Evolutionary conservation across 2,888 invertebrate genomes (phyloP).

Genomic region (Orthonevra nobilis): DNA sequence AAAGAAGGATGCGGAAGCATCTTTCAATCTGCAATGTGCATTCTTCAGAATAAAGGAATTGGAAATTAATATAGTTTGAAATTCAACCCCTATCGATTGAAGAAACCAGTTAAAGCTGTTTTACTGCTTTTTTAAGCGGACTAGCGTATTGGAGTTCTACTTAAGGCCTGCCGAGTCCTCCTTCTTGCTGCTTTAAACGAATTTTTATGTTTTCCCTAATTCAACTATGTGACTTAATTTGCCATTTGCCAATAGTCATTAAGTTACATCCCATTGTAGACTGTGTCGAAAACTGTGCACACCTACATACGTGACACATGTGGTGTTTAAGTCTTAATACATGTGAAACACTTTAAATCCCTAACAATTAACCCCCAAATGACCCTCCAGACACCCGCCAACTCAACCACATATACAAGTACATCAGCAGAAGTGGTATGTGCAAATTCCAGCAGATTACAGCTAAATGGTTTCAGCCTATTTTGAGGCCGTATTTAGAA

Average conservation of each 20-base stretch:
- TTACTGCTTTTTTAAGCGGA: too few relatives aligned
- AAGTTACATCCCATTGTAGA: slow-evolving; percentile 16
- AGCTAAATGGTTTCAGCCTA: slow-evolving; percentile 22
- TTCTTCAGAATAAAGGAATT: too few relatives aligned
- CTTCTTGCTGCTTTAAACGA: too few relatives aligned
- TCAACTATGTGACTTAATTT: background rate
- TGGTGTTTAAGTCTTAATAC: slow-evolving; percentile 29
- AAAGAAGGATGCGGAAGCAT: too few relatives aligned
- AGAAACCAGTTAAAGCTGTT: too few relatives aligned
- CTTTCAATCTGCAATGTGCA: too few relatives aligned
- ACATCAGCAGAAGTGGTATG: background rate
- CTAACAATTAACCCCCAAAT: slow-evolving; percentile 48
- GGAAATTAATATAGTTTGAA: too few relatives aligned
- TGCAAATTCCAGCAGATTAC: slow-evolving; percentile 32
- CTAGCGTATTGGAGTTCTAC: too few relatives aligned
- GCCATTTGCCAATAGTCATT: slow-evolving; percentile 1
- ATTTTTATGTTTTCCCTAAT: slow-evolving; percentile 2
- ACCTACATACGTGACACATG: slow-evolving; percentile 31
- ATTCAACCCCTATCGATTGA: too few relatives aligned
- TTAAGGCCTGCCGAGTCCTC: too few relatives aligned
- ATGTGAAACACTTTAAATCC: slow-evolving; percentile 41
- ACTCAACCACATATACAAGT: background rate
- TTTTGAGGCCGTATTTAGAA: slow-evolving; percentile 1
- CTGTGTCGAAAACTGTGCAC: background rate
- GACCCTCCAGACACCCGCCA: slow-evolving; percentile 9